A percentile compares a stretch with the other conserved stretches of the same genome.
Evolutionary conservation across 2,113 vertebrate species (phyloP).

Genomic region (Platycercus adscitus): DNA sequence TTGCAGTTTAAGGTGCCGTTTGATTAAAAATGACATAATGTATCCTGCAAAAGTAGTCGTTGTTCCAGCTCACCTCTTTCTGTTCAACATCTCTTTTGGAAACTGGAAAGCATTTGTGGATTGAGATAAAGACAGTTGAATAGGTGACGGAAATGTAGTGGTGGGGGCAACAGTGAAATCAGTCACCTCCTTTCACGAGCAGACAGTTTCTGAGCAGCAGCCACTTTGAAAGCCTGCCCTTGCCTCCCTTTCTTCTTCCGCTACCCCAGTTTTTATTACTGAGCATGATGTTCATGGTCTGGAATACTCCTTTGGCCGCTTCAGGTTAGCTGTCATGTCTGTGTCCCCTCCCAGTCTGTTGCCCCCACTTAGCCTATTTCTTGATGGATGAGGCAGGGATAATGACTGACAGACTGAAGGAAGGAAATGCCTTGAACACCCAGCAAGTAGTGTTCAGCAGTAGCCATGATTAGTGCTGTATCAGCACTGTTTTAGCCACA

Average conservation of each 20-base stretch:
- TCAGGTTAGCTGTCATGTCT: accelerated
- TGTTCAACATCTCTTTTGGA: neutral
- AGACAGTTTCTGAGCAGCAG: neutral
- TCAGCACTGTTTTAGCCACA: neutral
- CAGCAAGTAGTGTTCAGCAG: neutral
- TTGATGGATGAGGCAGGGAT: neutral
- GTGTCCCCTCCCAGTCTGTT: neutral
- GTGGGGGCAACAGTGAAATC: neutral
- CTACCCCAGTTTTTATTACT: neutral
- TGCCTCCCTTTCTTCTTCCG: neutral
- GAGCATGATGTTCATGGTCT: neutral
- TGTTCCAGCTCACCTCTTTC: neutral
- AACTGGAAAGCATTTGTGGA: neutral
- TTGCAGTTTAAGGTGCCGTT: neutral
- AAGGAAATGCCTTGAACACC: too few relatives aligned
- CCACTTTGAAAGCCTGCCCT: neutral
- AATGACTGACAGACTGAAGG: neutral
- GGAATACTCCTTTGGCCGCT: neutral
- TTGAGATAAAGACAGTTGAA: neutral
- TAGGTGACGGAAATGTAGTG: neutral
- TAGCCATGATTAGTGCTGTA: neutral
- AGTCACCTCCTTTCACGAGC: neutral
- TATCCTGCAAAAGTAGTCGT: neutral
- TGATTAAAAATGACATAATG: neutral
- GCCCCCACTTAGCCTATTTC: neutral